Percentiles rank a stretch among this genome's conserved stretches.
These are phyloP conservation scores for Agelas oroides DNA, from an alignment of 37 sponge, comb jelly and placozoan genomes.

Conservation along the genomic window DNA sequence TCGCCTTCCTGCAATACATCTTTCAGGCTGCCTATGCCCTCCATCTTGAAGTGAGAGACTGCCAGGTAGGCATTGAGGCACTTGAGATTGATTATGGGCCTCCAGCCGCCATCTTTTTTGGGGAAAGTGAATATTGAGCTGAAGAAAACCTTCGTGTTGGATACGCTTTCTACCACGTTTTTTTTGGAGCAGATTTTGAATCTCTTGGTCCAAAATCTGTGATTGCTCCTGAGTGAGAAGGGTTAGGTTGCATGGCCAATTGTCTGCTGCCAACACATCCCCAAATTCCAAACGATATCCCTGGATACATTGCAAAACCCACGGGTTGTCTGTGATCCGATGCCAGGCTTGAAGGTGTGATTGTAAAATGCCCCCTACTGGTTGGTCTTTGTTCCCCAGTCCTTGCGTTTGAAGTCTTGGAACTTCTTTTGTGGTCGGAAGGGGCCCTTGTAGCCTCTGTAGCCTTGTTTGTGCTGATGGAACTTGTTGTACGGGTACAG, in stretches of 20 bases:
- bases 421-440: not conserved
- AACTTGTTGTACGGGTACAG: no score
- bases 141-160: conserved; percentile 16
- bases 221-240: no score
- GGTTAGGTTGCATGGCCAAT: no score
- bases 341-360: no score
- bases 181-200: no score
- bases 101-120: conserved; percentile 36
- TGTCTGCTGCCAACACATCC: not conserved
- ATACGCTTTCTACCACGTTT: not conserved
- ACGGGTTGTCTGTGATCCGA: no score
- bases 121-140: conserved; percentile 27
- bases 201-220: no score
- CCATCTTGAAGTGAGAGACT: conserved; percentile 47
- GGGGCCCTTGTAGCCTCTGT: not conserved
- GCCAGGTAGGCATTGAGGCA: conserved; percentile 3
- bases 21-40: conserved; percentile 16
- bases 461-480: not conserved
- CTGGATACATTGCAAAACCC: not conserved
- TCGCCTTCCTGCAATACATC: conserved; percentile 13
- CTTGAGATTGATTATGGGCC: conserved; percentile 23
- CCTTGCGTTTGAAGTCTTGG: not conserved
- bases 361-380: no score
- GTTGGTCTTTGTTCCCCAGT: no score
- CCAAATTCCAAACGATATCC: not conserved